A percentile compares a stretch with the other conserved stretches of the same genome.
Evolutionary conservation across 2,797 vertebrate genomes (phyloP).

Genomic region (Trematomus bernacchii): DNA sequence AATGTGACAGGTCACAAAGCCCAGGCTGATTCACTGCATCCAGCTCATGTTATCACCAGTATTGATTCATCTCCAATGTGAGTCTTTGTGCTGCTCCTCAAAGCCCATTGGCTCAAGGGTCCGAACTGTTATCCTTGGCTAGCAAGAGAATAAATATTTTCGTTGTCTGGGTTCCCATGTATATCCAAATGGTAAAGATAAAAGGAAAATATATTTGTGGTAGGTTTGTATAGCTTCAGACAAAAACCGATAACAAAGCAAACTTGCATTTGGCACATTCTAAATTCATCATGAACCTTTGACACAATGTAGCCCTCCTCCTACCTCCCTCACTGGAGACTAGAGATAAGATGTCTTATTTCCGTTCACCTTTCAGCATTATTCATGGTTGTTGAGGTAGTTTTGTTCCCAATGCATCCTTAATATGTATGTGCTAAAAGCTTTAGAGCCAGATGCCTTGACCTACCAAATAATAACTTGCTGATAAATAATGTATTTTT

Average conservation of each 20-base stretch:
- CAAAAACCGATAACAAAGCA: conserved; percentile 64
- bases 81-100: conserved; percentile 62
- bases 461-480: conserved; percentile 23
- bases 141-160: conserved; percentile 66
- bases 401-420: conserved; percentile 51
- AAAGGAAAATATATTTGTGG: conserved; percentile 60
- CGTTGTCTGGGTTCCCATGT: conserved; percentile 51
- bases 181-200: conserved; percentile 65
- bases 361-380: conserved; percentile 70
- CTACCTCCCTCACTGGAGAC: conserved; percentile 50
- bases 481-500: conserved; percentile 32
- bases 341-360: conserved; percentile 73
- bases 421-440: conserved; percentile 34
- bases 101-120: conserved; percentile 57
- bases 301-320: conserved; percentile 57
- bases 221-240: conserved; percentile 62
- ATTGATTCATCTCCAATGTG: conserved; percentile 64
- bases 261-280: conserved; percentile 56
- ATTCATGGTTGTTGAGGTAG: conserved; percentile 62
- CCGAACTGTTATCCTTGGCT: conserved; percentile 54
- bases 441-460: conserved; percentile 23
- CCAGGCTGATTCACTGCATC: conserved; percentile 53
- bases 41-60: conserved; percentile 63
- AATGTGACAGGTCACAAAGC: conserved; percentile 64
- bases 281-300: conserved; percentile 74